A percentile compares a stretch with the other conserved stretches of the same genome.
These are phyloP conservation scores for Panthera leo DNA, from an alignment of 2,113 vertebrate genomes.

Conservation along the genomic window DNA sequence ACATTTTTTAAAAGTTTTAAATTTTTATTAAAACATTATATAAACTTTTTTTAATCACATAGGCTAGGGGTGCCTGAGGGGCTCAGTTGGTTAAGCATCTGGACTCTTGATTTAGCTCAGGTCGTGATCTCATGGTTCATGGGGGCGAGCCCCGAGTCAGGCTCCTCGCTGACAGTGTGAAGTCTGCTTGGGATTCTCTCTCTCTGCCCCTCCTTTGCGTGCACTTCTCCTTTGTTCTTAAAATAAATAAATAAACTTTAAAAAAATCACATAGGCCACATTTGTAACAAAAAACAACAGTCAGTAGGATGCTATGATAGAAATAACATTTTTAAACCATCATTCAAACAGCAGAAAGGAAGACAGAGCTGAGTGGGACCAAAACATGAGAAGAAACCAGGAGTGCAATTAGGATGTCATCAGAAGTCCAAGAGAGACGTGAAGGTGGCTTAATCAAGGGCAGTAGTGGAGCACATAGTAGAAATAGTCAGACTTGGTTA, in stretches of 20 bases:
- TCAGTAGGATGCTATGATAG: neutral
- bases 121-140: too few species aligned
- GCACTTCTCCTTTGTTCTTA: too few species aligned
- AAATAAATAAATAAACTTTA: too few species aligned
- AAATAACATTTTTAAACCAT: constrained; percentile 14
- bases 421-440: neutral
- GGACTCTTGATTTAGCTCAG: too few species aligned
- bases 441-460: neutral
- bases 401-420: neutral
- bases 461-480: neutral
- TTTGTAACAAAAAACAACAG: neutral
- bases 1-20: neutral
- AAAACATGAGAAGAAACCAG: neutral
- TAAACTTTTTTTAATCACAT: neutral
- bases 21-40: neutral
- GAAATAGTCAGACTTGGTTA: neutral
- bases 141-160: too few species aligned
- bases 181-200: too few species aligned
- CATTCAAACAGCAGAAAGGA: neutral
- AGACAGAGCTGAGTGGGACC: neutral
- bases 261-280: neutral
- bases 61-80: too few species aligned
- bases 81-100: too few species aligned
- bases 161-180: too few species aligned
- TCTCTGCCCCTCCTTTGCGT: too few species aligned